phyloP scores from a whole-genome alignment of 2,113 vertebrate genomes.

The Ochotona princeps region DNA sequence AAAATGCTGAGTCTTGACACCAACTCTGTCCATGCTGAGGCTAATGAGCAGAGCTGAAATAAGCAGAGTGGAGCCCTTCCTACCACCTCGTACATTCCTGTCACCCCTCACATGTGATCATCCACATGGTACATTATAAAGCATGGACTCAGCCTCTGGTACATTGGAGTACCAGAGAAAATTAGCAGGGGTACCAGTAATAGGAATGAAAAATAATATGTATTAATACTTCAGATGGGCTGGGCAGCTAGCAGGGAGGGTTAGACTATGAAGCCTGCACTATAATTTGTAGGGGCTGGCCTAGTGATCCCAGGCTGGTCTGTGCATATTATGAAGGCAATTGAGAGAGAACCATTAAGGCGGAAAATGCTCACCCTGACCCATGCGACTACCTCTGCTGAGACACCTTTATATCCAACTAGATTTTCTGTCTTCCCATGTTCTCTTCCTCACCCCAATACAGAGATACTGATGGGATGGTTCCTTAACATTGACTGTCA shows the following conservation, averaged over 20 bases:
- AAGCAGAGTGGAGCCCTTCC: constrained; percentile 1
- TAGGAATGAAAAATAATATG: constrained; percentile 31
- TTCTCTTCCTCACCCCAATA: neutral
- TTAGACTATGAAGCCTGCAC: neutral
- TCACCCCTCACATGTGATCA: constrained; percentile 46
- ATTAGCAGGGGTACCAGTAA: constrained; percentile 3
- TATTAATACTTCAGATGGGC: neutral
- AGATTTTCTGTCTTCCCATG: neutral
- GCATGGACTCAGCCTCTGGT: neutral
- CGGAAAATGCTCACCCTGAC: neutral
- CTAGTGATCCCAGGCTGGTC: neutral
- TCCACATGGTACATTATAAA: constrained; percentile 6
- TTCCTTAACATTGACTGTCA: constrained; percentile 22
- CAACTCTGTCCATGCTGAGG: constrained; percentile 12
- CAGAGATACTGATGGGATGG: constrained; percentile 15
- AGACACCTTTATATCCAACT: neutral
- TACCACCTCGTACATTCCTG: neutral
- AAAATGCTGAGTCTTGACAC: neutral
- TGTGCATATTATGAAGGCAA: neutral
- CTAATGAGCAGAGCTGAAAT: constrained; percentile 14
- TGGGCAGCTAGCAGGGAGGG: neutral
- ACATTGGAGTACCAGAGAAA: neutral
- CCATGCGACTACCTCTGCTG: neutral
- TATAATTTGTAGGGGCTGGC: neutral
- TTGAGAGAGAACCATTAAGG: neutral